These are phyloP conservation scores for Brachionus calyciflorus DNA, from an alignment of 1,140 invertebrate species.

Conservation along the genomic window DNA sequence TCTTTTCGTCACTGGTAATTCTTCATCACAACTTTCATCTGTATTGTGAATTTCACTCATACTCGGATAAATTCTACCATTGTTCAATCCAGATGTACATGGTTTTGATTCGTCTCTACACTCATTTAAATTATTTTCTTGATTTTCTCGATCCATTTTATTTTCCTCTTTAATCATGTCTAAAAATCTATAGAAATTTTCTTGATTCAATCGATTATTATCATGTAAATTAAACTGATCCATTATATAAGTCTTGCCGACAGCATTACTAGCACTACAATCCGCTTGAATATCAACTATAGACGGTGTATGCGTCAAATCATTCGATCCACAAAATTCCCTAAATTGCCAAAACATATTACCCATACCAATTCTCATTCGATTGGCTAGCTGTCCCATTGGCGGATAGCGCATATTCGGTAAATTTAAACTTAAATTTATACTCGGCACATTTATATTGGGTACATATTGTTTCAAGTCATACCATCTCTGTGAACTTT, in stretches of 20 bases:
- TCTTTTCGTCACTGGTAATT: too few relatives aligned
- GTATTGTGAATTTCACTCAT: too few relatives aligned
- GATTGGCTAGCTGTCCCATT: slow-evolving; percentile 39
- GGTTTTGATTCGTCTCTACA: not conserved
- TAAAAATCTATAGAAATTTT: slow-evolving; percentile 29
- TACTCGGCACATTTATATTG: slow-evolving; percentile 22
- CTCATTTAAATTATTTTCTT: not conserved
- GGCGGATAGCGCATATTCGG: slow-evolving; percentile 39
- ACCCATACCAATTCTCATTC: slow-evolving; percentile 38
- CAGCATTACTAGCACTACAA: slow-evolving; percentile 31
- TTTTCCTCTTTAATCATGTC: slow-evolving; percentile 27
- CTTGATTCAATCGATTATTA: not conserved
- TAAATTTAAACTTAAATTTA: slow-evolving; percentile 8
- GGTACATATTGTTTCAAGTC: slow-evolving; percentile 39
- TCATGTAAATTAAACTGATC: not conserved
- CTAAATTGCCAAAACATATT: slow-evolving; percentile 43
- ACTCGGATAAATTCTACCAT: too few relatives aligned
- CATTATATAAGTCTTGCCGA: slow-evolving; percentile 35
- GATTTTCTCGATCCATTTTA: not conserved
- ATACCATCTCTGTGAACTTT: slow-evolving; percentile 24
- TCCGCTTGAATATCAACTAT: slow-evolving; percentile 39
- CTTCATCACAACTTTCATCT: too few relatives aligned
- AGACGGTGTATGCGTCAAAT: slow-evolving; percentile 36
- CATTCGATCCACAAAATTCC: slow-evolving; percentile 43
- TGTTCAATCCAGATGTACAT: too few relatives aligned